Conservation (phyloP, 2,797 vertebrate genomes). For the Aplochiton taeniatus region DNA sequence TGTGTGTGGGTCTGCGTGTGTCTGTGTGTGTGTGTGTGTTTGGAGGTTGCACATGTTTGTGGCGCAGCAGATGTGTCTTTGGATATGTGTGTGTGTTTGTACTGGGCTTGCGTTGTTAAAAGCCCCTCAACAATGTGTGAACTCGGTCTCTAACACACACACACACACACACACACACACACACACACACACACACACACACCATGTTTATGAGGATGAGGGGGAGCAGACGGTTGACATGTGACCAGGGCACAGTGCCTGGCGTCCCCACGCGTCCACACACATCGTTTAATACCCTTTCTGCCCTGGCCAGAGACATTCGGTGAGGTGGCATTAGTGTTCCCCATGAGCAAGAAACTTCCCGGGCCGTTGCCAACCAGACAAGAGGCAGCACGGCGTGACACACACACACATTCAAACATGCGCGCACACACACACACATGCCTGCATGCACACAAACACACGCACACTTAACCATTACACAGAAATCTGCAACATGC, state of each 20-base stretch:
- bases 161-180: not conserved
- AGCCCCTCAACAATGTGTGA: not conserved
- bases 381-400: conserved; percentile 4
- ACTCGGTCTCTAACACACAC: not conserved
- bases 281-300: conserved; percentile 1
- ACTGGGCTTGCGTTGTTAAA: too few species aligned
- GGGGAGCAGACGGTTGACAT: too few species aligned
- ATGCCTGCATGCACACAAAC: conserved; percentile 8
- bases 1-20: not conserved
- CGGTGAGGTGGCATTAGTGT: conserved; percentile 38
- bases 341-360: conserved; percentile 54
- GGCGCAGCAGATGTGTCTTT: not conserved
- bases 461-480: not conserved
- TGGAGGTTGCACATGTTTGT: too few species aligned
- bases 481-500: conserved; percentile 23
- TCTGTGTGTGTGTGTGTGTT: not conserved
- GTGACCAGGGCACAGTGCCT: not conserved
- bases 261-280: not conserved
- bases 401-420: too few species aligned
- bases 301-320: conserved; percentile 42
- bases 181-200: not conserved
- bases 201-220: too few species aligned
- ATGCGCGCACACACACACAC: conserved; percentile 8
- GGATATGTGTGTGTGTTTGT: not conserved
- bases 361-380: conserved; percentile 48